These are phyloP conservation scores for Momotus momota DNA, from an alignment of 2,797 vertebrate genomes.

Conservation along the genomic window DNA sequence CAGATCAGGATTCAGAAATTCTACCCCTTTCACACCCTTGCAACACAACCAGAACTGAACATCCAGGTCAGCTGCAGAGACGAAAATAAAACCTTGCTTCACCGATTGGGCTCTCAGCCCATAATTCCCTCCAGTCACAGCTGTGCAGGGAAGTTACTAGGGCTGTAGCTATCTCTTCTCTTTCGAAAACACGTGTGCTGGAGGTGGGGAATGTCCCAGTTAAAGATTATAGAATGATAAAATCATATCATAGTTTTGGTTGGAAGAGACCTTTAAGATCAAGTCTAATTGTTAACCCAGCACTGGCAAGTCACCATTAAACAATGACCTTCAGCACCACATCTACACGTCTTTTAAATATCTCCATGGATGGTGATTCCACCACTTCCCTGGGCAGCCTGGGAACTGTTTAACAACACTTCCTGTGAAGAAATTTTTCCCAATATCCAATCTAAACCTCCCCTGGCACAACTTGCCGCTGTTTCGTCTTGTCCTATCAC, in stretches of 20 bases:
- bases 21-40: constrained; percentile 69
- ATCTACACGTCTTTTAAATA: background rate
- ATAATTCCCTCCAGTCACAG: constrained; percentile 46
- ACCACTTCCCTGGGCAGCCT: background rate
- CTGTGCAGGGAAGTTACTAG: constrained; percentile 53
- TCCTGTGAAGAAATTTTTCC: background rate
- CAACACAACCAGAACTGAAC: constrained; percentile 56
- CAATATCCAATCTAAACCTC: background rate
- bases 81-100: constrained; percentile 66
- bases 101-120: constrained; percentile 56
- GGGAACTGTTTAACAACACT: background rate
- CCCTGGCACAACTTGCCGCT: background rate
- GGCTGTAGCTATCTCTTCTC: constrained; percentile 20
- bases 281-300: background rate
- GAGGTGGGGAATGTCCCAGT: background rate
- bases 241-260: background rate
- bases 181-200: background rate
- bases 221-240: background rate
- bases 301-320: background rate
- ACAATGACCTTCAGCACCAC: background rate
- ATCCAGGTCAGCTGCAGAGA: constrained; percentile 73
- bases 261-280: background rate
- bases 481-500: background rate
- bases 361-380: background rate
- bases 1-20: constrained; percentile 62